Evolutionary conservation across 2,888 invertebrate species (phyloP), one percentile per base, ranked within the genome.

Genomic region (Drosophila testacea): DNA sequence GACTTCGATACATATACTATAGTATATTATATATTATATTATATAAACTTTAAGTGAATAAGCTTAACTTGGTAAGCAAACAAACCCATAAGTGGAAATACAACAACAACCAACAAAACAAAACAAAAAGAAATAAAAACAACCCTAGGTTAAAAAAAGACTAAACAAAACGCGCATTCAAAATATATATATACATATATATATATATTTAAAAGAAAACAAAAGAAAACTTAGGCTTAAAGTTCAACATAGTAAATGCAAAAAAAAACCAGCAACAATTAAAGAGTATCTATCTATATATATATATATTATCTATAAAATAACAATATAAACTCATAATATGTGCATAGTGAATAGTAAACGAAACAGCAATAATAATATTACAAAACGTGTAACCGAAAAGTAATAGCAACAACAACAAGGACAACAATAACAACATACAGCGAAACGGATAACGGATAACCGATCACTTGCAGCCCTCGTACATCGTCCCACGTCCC

Each of bases 1-100:
- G 92, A 92, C 92, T 92, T 92, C 92, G 92, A 92, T 92, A 92
- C 92, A 92, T 92, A 91, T 92, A 92, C 91, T 92, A 92, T 91
- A 92, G 90, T 91, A 91, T 91, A 91, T 91, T 82, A 87, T 89
- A 90, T 87, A 86, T 86, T 88, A 89, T 79, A 79, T 81, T 83
- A 78, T 85, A 84, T 84, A 84, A 84, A 84, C 73, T 72, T 42
- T 80, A 77, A 84, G 84, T 77, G 73, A 81, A 74, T 89, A 90
- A 81, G 77, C 89, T 74, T 82, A 90, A 90, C 68, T 75, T 81
- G 79, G 72, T 81, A 84, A 88, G 76, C 75, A 74, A 76, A 78
- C 63, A 68, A 73, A 52, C 56, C 69, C 66, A 76, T 88, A 82
- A 83, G 83, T 83, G 81, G 74, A 83, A 83, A 72, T 66, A 77